A percentile compares a stretch with the other conserved stretches of the same genome.
phyloP scores from a whole-genome alignment of 2,888 invertebrate genomes.

The Cinara cedri region DNA sequence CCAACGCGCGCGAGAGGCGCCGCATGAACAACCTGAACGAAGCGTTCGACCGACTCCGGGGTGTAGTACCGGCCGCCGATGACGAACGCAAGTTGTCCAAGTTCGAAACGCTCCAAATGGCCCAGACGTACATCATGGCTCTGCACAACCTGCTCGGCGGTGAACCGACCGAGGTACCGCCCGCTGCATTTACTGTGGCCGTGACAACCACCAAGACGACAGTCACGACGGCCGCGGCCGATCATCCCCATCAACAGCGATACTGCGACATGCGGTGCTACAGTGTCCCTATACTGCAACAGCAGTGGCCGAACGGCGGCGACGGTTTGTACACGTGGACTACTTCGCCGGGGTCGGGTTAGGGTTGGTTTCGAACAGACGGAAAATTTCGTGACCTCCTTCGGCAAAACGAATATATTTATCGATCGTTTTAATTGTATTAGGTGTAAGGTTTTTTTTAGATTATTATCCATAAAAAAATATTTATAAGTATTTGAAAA shows the following conservation, averaged over 20 bases:
- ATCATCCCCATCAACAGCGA: background rate
- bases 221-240: background rate
- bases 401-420: no score
- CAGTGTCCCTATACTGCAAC: background rate
- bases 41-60: conserved; percentile 75
- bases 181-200: no score
- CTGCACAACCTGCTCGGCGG: conserved; percentile 68
- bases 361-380: no score
- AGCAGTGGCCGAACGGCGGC: background rate
- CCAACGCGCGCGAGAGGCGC: conserved; percentile 76
- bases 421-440: no score
- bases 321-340: background rate
- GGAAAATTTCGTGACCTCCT: no score
- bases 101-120: conserved; percentile 81
- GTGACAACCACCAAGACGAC: background rate
- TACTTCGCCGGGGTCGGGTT: no score
- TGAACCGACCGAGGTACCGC: background rate
- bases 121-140: conserved; percentile 76
- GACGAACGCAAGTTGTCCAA: conserved; percentile 77
- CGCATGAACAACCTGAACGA: conserved; percentile 79
- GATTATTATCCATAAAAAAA: no score
- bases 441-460: no score
- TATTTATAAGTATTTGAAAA: no score
- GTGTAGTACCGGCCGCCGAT: conserved; percentile 74
- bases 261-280: no score